Conservation (phyloP, 2,113 vertebrate genomes). For the Nematolebias whitei region DNA sequence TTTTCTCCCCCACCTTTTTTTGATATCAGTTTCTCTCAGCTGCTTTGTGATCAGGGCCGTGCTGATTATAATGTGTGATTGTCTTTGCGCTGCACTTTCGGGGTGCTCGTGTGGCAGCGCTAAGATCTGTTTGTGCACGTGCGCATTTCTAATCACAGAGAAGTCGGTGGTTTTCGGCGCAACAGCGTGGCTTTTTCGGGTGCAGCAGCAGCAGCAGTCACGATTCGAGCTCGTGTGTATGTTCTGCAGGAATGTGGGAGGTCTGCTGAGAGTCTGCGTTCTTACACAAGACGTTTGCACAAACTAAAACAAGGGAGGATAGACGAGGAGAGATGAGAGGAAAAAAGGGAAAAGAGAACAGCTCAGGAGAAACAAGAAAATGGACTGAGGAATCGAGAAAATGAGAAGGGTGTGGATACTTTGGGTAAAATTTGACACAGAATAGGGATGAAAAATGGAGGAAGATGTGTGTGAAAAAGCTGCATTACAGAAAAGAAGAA, state of each 20-base stretch:
- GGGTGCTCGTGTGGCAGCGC: conserved; percentile 7
- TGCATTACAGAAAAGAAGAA: conserved; percentile 35
- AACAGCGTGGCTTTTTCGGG: conserved; percentile 21
- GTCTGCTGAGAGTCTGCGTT: conserved; percentile 43
- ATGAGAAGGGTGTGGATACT: conserved; percentile 19
- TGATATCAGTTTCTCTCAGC: conserved; percentile 34
- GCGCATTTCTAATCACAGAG: conserved; percentile 13
- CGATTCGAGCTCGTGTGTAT: conserved; percentile 41
- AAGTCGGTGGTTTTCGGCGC: conserved; percentile 28
- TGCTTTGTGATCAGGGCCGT: conserved; percentile 15
- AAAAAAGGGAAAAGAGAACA: conserved; percentile 1
- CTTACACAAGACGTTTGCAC: conserved; percentile 25
- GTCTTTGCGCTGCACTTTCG: conserved; percentile 10
- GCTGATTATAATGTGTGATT: conserved; percentile 14
- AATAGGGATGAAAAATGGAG: conserved; percentile 1
- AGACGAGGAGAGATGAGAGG: conserved; percentile 9
- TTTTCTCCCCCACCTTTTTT: conserved; percentile 22
- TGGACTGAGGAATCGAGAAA: conserved; percentile 15
- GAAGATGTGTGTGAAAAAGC: conserved; percentile 5
- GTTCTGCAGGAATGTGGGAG: conserved; percentile 57
- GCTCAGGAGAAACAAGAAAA: conserved; percentile 12
- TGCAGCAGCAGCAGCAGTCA: conserved; percentile 61
- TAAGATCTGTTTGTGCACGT: not conserved
- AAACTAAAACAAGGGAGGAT: conserved; percentile 13
- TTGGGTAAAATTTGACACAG: conserved; percentile 28